Conservation (phyloP, 2,888 invertebrate species). For the Drosophila pseudotalamancana region DNA sequence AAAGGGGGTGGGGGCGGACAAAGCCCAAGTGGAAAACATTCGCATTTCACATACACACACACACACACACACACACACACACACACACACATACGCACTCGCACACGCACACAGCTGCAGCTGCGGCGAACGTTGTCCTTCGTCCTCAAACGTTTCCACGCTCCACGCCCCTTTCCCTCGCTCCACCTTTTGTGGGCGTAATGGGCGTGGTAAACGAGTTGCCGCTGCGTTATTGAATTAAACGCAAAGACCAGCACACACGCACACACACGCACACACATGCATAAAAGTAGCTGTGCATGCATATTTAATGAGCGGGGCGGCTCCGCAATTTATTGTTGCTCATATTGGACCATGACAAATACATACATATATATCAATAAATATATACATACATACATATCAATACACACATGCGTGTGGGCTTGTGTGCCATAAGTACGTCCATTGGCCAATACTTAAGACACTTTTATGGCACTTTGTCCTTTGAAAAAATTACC, state of each 20-base stretch:
- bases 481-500: background rate
- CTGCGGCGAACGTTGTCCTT: conserved; percentile 20
- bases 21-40: conserved; percentile 45
- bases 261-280: background rate
- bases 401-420: background rate
- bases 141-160: conserved; percentile 34
- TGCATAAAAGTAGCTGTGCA: background rate
- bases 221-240: conserved; percentile 72
- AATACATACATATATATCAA: background rate
- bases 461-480: conserved; percentile 51
- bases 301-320: conserved; percentile 60
- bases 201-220: conserved; percentile 53
- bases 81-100: background rate
- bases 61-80: conserved; percentile 2
- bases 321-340: conserved; percentile 64
- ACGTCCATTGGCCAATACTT: conserved; percentile 28
- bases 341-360: conserved; percentile 17
- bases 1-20: background rate
- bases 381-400: background rate
- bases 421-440: conserved; percentile 24
- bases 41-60: conserved; percentile 26
- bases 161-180: conserved; percentile 3
- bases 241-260: conserved; percentile 38
- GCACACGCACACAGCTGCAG: conserved; percentile 25
- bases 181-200: conserved; percentile 42